phyloP scores from a whole-genome alignment of 2,888 invertebrate genomes.

The Cheilosia scutellata region DNA sequence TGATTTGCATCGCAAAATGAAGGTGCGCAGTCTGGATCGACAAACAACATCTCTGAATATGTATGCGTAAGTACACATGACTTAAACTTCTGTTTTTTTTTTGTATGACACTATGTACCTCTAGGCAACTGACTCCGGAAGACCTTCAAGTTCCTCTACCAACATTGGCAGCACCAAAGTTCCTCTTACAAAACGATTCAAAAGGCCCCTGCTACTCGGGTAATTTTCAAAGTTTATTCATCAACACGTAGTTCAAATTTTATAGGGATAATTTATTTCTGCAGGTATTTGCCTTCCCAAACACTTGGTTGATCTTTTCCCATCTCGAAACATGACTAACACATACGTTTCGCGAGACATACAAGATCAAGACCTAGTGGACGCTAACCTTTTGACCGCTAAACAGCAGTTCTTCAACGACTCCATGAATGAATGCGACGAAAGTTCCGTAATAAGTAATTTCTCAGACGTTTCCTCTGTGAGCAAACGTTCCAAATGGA shows the following conservation, averaged over 20 bases:
- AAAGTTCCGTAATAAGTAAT: conserved; percentile 83
- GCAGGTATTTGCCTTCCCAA: conserved; percentile 83
- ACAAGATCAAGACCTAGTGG: conserved; percentile 82
- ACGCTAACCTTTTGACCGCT: conserved; percentile 80
- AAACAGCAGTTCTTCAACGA: conserved; percentile 82
- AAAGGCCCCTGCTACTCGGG: conserved; percentile 84
- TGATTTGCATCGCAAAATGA: conserved; percentile 81
- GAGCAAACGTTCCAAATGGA: conserved; percentile 83
- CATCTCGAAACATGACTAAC: conserved; percentile 80
- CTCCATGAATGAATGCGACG: conserved; percentile 82
- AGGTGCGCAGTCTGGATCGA: conserved; percentile 83
- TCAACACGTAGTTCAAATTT: background rate
- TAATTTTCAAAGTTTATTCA: conserved; percentile 55
- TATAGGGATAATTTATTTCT: conserved; percentile 19
- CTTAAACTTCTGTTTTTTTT: background rate
- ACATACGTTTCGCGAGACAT: conserved; percentile 84
- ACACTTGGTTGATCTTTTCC: conserved; percentile 83
- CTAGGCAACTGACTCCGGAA: conserved; percentile 80
- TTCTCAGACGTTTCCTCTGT: conserved; percentile 84
- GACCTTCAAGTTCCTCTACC: conserved; percentile 82
- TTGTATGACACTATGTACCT: conserved; percentile 30
- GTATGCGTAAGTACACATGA: conserved; percentile 79
- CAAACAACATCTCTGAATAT: conserved; percentile 80
- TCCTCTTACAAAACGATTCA: conserved; percentile 81
- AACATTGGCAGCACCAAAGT: conserved; percentile 81